Base-by-base conservation (phyloP, 2,888 invertebrate species). In the Ormyrus pomaceus region DNA sequence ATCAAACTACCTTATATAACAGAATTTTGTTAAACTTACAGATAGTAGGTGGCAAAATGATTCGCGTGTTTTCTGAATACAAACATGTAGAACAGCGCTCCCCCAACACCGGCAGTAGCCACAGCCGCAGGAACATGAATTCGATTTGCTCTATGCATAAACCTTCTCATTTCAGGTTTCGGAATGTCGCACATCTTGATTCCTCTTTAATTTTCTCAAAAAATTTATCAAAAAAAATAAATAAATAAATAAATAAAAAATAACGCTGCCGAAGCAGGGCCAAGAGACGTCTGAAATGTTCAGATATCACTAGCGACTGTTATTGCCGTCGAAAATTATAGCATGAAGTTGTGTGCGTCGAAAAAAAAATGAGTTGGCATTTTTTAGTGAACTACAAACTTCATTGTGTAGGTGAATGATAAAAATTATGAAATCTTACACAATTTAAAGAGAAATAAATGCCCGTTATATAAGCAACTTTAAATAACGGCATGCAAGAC, bases 121-220 rank as follows among this genome's bases (percentile, higher is more conserved):
- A 34, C 7, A 19, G 13, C 50, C 13, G 50, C 10, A 11, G 51
- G 10, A 5, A 77, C 0, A 34, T 50, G 6, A 0, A 9, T 10
- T 48, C 34, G 10, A 19, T 48, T 5, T 11, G 11, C 11, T 5
- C 6, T 51, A 0, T n/a, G 13, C 2, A 48, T 13, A 10, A 66
- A 10, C 19, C 66, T 50, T 0, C 78, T 59, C 66, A 78, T 59
- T 9, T 55, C 53, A 11, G 78, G 78, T n/a, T 78, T 78, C 6
- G 59, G 48, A 53, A 10, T 3, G 11, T 74, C 65, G n/a, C 73
- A 74, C 73, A 74, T 74, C 10, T 10, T 71, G 5, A 19, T 19
- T 19, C 19, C 1, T 19, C 55, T 8, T 4, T 13, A 55, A 64
- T 9, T 11, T 2, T 5, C 19, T 2, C 19, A 56, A 11, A 6